phyloP scores from a whole-genome alignment of 2,797 vertebrate genomes.

The Lophius americanus region DNA sequence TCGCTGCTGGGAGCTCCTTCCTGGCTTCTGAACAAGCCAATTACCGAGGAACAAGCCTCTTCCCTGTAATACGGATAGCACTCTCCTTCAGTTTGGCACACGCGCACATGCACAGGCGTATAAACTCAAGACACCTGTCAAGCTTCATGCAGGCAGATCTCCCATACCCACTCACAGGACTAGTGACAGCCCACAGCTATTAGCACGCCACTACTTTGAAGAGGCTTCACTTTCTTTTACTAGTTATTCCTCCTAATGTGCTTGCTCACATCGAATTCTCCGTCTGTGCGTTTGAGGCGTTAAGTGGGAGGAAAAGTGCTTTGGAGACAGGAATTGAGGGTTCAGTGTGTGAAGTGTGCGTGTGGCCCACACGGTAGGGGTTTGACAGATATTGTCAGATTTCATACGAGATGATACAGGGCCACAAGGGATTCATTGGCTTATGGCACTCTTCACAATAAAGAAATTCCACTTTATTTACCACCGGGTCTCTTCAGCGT shows the following conservation, averaged over 20 bases:
- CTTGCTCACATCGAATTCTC: constrained; percentile 74
- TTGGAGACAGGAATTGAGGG: constrained; percentile 66
- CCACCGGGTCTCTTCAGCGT: constrained; percentile 28
- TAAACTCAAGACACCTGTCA: constrained; percentile 78
- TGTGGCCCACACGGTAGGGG: constrained; percentile 61
- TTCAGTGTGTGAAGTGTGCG: constrained; percentile 56
- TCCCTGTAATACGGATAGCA: constrained; percentile 80
- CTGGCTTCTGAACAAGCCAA: constrained; percentile 84
- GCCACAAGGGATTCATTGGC: constrained; percentile 64
- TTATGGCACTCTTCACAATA: constrained; percentile 61
- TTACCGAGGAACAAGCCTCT: constrained; percentile 83
- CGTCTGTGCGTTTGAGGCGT: constrained; percentile 71
- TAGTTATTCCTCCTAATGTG: constrained; percentile 82
- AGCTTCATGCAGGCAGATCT: constrained; percentile 75
- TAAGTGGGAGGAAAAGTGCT: constrained; percentile 78
- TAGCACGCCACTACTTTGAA: constrained; percentile 82
- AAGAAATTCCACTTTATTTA: constrained; percentile 41
- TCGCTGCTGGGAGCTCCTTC: constrained; percentile 80
- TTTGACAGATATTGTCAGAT: constrained; percentile 77
- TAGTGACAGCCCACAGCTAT: constrained; percentile 83
- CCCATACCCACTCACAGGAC: constrained; percentile 74
- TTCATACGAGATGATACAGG: constrained; percentile 63
- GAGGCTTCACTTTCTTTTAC: constrained; percentile 80
- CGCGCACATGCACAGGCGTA: constrained; percentile 57
- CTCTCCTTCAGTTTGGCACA: constrained; percentile 60